These are phyloP conservation scores for Scrobipalpa atriplicella DNA, from an alignment of 2,888 invertebrate genomes.

Conservation along the genomic window DNA sequence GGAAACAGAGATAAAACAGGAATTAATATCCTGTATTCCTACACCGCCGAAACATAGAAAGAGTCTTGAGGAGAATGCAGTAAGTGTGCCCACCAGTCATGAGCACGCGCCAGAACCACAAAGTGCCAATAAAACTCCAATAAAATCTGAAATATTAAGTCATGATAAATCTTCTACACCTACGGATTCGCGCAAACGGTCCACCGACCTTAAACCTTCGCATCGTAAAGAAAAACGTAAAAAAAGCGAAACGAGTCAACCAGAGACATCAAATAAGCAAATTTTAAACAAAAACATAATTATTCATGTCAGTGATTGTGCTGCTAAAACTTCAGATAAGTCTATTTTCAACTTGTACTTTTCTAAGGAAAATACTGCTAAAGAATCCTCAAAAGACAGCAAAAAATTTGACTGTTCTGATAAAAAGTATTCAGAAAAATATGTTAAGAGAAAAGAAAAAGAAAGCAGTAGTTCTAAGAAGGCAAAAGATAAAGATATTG, in stretches of 20 bases:
- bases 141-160: slow-evolving; percentile 8
- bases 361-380: slow-evolving; percentile 45
- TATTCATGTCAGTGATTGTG: slow-evolving; percentile 47
- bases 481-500: slow-evolving; percentile 46
- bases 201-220: slow-evolving; percentile 67
- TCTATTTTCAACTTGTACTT: slow-evolving; percentile 55
- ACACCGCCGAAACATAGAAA: neutral
- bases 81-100: neutral
- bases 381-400: slow-evolving; percentile 49
- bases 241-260: slow-evolving; percentile 56
- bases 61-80: neutral
- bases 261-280: slow-evolving; percentile 45
- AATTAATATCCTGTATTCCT: neutral
- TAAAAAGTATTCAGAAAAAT: slow-evolving; percentile 66
- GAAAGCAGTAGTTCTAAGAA: slow-evolving; percentile 42
- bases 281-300: slow-evolving; percentile 50
- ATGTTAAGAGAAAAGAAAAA: slow-evolving; percentile 69
- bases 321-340: slow-evolving; percentile 51
- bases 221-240: slow-evolving; percentile 78
- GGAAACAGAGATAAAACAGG: slow-evolving; percentile 26
- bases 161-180: slow-evolving; percentile 44
- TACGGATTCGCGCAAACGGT: slow-evolving; percentile 65
- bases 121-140: neutral
- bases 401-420: slow-evolving; percentile 49
- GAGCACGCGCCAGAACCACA: slow-evolving; percentile 13